Evolutionary conservation across 2,888 invertebrate species (phyloP).

Genomic region (Acronicta leporina): DNA sequence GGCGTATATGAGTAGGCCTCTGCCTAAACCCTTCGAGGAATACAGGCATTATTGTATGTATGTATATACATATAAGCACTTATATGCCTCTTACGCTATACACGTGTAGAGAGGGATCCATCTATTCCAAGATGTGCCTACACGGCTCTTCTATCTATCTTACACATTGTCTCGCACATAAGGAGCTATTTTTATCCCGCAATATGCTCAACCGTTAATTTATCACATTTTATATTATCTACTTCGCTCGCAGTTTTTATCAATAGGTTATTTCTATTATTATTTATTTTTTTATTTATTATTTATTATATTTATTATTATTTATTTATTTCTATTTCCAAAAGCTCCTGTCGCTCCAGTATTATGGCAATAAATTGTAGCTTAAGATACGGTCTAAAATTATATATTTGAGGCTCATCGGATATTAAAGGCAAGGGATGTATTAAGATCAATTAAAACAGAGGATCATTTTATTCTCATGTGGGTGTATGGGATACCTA

Average conservation of each 20-base stretch:
- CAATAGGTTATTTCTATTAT: slow-evolving; percentile 21
- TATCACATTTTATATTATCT: slow-evolving; percentile 2
- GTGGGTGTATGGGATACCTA: not conserved
- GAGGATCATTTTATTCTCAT: slow-evolving; percentile 12
- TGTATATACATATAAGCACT: no score
- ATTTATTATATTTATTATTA: no score
- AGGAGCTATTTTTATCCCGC: slow-evolving; percentile 26
- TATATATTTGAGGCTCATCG: slow-evolving; percentile 3
- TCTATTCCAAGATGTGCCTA: not conserved
- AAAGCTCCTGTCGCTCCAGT: slow-evolving; percentile 4
- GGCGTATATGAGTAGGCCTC: no score
- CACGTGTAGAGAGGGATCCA: not conserved
- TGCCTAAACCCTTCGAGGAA: no score
- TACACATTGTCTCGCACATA: slow-evolving; percentile 17
- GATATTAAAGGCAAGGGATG: not conserved
- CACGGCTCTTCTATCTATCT: slow-evolving; percentile 1
- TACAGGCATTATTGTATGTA: no score
- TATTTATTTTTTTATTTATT: no score
- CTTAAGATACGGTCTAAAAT: slow-evolving; percentile 11
- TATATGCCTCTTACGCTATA: not conserved
- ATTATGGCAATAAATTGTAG: slow-evolving; percentile 3
- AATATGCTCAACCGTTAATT: slow-evolving; percentile 9
- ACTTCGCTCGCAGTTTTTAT: not conserved
- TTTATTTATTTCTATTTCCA: no score
- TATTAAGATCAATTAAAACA: slow-evolving; percentile 6